Percentiles rank a stretch among this genome's conserved stretches.
phyloP scores from a whole-genome alignment of 2,113 vertebrate genomes.

The Saguinus imperator region DNA sequence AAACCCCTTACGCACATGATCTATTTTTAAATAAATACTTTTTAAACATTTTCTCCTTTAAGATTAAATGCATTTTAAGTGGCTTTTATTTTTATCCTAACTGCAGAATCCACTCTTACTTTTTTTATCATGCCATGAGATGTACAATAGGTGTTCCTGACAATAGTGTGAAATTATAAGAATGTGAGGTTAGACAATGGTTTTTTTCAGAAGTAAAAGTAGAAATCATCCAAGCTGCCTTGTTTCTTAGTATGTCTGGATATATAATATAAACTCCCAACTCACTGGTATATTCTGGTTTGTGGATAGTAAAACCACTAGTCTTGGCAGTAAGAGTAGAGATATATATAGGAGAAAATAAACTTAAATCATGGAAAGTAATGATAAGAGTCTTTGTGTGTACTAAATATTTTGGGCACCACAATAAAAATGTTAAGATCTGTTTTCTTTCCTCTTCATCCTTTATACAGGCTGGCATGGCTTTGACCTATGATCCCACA shows the following conservation, averaged over 20 bases:
- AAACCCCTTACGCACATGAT: not conserved
- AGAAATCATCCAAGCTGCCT: not conserved
- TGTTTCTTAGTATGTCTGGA: slow-evolving; percentile 11
- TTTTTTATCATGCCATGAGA: not conserved
- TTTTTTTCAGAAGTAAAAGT: slow-evolving; percentile 50
- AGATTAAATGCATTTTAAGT: slow-evolving; percentile 10
- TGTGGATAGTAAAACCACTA: slow-evolving; percentile 40
- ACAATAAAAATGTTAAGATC: slow-evolving; percentile 75
- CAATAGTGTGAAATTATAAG: not conserved
- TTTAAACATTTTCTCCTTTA: slow-evolving; percentile 14
- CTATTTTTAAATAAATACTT: slow-evolving; percentile 55
- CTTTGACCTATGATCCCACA: slow-evolving; percentile 95
- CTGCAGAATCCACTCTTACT: slow-evolving; percentile 22
- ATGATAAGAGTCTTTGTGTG: not conserved
- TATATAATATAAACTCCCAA: slow-evolving; percentile 35
- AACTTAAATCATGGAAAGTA: not conserved
- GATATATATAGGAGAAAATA: slow-evolving; percentile 33
- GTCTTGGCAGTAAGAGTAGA: slow-evolving; percentile 14
- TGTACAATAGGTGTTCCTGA: not conserved
- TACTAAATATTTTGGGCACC: not conserved
- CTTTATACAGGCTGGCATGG: slow-evolving; percentile 93
- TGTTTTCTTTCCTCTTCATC: slow-evolving; percentile 74
- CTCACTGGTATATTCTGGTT: not conserved
- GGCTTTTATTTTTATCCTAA: slow-evolving; percentile 61
- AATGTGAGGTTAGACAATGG: not conserved